Evolutionary conservation across 1,140 invertebrate genomes (phyloP), one percentile per base, ranked within the genome.

Genomic region (Trichogramma pretiosum): DNA sequence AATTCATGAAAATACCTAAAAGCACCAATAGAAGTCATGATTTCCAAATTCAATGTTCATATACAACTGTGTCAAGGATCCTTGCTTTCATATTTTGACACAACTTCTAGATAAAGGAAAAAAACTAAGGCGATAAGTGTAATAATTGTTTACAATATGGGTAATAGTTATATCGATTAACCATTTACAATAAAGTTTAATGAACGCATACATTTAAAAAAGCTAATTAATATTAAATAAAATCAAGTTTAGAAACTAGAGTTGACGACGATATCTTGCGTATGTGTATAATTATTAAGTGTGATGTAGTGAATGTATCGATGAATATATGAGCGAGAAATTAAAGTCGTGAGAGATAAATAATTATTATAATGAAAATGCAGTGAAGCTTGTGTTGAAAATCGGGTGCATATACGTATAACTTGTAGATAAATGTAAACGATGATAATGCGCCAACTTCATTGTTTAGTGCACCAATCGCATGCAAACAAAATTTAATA

Each of bases 361-460:
- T 14, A 35, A 52, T 33, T 37, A 42, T 32, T 30, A 41, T 36
- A 32, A 40, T 26, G 37, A 42, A 41, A 41, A 18, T 21, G 34
- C 52, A 44, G 21, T 50, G 48, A 47, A 48, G 50, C 36, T 50
- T 50, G 36, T 50, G n/a, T n/a, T n/a, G n/a, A n/a, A 39, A 50
- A 50, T 39, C 40, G 42, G 36, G 42, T 50, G 42, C 48, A 50
- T 50, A 50, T 45, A 50, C n/a, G n/a, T n/a, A n/a, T n/a, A n/a
- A n/a, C 30, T 45, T 50, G 48, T 50, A 50, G 48, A 50, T 45
- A 50, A 45, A 50, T 50, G 42, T 50, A 50, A 50, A 50, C 42
- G 36, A 45, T n/a, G n/a, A n/a, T n/a, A n/a, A 2, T 21, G 42
- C 21, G 36, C 44, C 24, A 44, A 50, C 34, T 49, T 50, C 21